Evolutionary conservation across 1,140 invertebrate species (phyloP), one percentile per base, ranked within the genome.

Genomic region (Callitettix versicolor): DNA sequence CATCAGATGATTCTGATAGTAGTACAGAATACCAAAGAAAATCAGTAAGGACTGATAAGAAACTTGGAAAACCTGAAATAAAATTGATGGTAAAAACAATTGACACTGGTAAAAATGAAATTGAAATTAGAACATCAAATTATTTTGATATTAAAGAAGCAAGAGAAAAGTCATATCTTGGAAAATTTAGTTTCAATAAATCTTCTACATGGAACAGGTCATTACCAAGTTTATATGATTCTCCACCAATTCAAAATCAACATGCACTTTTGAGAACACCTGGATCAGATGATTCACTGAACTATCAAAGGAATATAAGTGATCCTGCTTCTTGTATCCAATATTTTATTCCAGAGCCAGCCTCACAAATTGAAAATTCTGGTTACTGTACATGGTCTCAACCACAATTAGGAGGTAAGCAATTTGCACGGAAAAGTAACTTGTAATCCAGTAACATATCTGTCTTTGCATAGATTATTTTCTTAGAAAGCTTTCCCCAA

Each of bases 1-100:
- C 51, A 14, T 53, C 51, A 18, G 51, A 53, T 14, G 51, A 49
- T 49, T 55, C 54, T 1, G 46, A 50, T 12, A 44, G 47, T 34
- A 56, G 46, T 36, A 49, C n/a, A 17, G 54, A 56, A 33, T 33
- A 38, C n/a, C 20, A 49, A n/a, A 36, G 20, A n/a, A 18, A 18
- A n/a, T 30, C n/a, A 56, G 54, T 9, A 18, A 12, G 24, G 26
- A 34, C 18, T 26, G 21, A 48, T 18, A 49, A 48, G 11, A 53
- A 53, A 41, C 26, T 22, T 18, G 62, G 67, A 0, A 69, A 68
- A 58, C 73, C 73, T 38, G 74, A 76, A 62, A 69, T 76, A 11
- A 77, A 76, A 63, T 63, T 77, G 2, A 56, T 76, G 36, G 74
- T 77, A 1, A 73, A 71, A 68, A 74, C 74, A 2, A 64, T 64